Conservation (phyloP, 2,888 invertebrate species). For the Emmelina monodactyla region DNA sequence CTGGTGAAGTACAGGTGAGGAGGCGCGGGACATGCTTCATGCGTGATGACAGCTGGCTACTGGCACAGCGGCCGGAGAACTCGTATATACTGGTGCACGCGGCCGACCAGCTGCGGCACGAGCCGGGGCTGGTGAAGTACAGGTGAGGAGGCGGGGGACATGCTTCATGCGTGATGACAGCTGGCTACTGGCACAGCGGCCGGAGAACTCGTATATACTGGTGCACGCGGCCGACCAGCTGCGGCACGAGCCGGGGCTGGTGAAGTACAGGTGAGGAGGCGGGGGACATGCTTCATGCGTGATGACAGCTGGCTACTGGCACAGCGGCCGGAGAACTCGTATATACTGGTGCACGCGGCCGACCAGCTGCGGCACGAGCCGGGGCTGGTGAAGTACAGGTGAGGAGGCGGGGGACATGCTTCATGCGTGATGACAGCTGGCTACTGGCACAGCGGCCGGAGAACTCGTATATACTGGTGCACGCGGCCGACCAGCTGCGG, state of each 20-base stretch:
- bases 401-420: too few relatives aligned
- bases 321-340: conserved; percentile 80
- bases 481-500: conserved; percentile 62
- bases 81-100: conserved; percentile 81
- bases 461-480: conserved; percentile 82
- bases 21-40: too few relatives aligned
- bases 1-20: conserved; percentile 74
- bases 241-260: conserved; percentile 35
- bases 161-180: too few relatives aligned
- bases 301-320: too few relatives aligned
- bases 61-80: conserved; percentile 76
- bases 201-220: conserved; percentile 82
- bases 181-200: too few relatives aligned
- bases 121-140: conserved; percentile 64
- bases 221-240: conserved; percentile 70
- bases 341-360: conserved; percentile 79
- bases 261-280: conserved; percentile 75
- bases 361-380: conserved; percentile 31
- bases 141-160: too few relatives aligned
- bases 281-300: too few relatives aligned
- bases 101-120: conserved; percentile 53
- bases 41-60: too few relatives aligned
- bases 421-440: too few relatives aligned
- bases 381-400: conserved; percentile 73
- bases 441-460: conserved; percentile 76